A percentile compares a stretch with the other conserved stretches of the same genome.
phyloP scores from a whole-genome alignment of 2,113 vertebrate genomes.

The Myiagra hebetior region DNA sequence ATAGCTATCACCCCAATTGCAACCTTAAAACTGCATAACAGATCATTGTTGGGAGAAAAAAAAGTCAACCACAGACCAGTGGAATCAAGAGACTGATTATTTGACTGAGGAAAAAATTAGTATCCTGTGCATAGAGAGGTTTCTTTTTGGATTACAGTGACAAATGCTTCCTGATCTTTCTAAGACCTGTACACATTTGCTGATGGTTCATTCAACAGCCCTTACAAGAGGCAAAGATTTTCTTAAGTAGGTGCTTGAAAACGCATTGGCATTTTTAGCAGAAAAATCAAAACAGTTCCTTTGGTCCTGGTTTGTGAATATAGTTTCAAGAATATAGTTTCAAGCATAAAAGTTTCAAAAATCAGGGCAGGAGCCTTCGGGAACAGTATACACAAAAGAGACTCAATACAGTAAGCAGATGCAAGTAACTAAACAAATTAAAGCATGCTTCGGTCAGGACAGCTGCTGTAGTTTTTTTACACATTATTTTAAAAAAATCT shows the following conservation, averaged over 20 bases:
- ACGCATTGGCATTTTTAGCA: not conserved
- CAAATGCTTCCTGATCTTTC: conserved; percentile 12
- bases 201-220: conserved; percentile 13
- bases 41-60: not conserved
- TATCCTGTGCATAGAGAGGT: not conserved
- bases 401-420: not conserved
- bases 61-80: not conserved
- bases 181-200: not conserved
- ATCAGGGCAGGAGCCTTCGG: not conserved
- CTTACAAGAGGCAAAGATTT: conserved; percentile 6
- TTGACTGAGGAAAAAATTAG: not conserved
- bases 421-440: not conserved
- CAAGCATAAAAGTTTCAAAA: not conserved
- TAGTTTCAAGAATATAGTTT: not conserved
- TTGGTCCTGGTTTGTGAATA: not conserved
- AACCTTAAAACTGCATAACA: not conserved
- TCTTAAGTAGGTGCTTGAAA: conserved; percentile 36
- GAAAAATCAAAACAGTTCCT: conserved; percentile 10
- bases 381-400: not conserved
- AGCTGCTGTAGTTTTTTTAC: not conserved
- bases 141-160: conserved; percentile 21
- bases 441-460: not conserved
- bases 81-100: conserved; percentile 10
- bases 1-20: not conserved
- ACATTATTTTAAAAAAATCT: not conserved